These are phyloP conservation scores for Podotricha telesiphe DNA, from an alignment of 2,888 invertebrate species.

Conservation along the genomic window DNA sequence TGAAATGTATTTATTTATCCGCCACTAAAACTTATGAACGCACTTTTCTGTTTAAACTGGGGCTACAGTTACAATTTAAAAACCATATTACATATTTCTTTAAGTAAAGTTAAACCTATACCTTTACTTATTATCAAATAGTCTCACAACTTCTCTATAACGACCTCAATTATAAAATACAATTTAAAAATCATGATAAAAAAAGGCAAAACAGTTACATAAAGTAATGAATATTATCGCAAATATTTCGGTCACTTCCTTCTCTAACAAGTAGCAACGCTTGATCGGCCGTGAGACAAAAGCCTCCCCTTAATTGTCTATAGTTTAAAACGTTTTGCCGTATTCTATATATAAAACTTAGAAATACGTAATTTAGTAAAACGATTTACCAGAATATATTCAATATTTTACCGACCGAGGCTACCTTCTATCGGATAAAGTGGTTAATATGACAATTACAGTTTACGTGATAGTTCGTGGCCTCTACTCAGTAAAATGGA, in stretches of 20 bases:
- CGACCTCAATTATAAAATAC: not conserved
- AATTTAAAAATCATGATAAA: not conserved
- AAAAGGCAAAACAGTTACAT: not conserved
- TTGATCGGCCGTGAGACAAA: conserved; percentile 25
- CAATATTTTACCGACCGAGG: conserved; percentile 12
- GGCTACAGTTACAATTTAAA: too few species aligned
- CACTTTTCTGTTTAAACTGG: too few species aligned
- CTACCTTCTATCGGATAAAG: conserved; percentile 3
- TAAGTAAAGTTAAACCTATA: too few species aligned
- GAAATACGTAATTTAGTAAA: conserved; percentile 8
- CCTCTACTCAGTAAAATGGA: not conserved
- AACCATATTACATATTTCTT: too few species aligned
- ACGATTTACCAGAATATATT: not conserved
- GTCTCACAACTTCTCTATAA: not conserved
- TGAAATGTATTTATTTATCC: too few species aligned
- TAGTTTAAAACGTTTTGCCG: conserved; percentile 10
- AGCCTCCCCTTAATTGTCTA: conserved; percentile 23
- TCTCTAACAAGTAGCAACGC: conserved; percentile 4
- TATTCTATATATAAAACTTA: conserved; percentile 6
- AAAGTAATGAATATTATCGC: conserved; percentile 1
- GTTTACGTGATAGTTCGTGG: not conserved
- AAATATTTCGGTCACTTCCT: conserved; percentile 3
- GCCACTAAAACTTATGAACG: too few species aligned
- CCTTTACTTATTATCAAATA: too few species aligned
- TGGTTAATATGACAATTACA: conserved; percentile 5